These are phyloP conservation scores for Sula dactylatra DNA, from an alignment of 2,113 vertebrate genomes.

Conservation along the genomic window DNA sequence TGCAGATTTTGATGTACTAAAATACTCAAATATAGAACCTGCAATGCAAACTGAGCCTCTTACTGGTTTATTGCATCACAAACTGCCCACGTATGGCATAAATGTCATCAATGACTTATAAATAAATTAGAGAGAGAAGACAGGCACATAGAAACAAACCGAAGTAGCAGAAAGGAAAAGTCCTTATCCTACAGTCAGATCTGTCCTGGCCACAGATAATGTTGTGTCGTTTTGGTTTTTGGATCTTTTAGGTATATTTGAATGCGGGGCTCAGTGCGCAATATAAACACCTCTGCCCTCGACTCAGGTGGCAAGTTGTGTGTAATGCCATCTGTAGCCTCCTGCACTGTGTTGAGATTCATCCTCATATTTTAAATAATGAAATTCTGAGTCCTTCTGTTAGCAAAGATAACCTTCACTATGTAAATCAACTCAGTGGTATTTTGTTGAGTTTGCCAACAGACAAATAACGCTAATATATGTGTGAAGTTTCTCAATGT, in stretches of 20 bases:
- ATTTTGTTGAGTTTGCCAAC: slow-evolving; percentile 57
- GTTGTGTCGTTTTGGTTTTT: not conserved
- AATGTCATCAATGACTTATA: slow-evolving; percentile 1
- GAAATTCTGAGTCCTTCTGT: slow-evolving; percentile 18
- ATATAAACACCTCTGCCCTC: slow-evolving; percentile 1
- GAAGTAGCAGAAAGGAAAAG: not conserved
- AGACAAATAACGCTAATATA: slow-evolving; percentile 46
- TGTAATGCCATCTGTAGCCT: not conserved
- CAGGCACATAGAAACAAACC: not conserved
- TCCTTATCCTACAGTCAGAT: not conserved
- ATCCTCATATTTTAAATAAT: slow-evolving; percentile 33
- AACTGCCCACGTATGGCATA: not conserved
- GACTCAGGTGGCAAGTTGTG: not conserved
- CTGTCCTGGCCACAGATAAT: not conserved
- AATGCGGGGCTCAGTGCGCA: not conserved
- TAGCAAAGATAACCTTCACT: slow-evolving; percentile 61
- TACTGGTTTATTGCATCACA: slow-evolving; percentile 22
- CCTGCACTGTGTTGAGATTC: not conserved
- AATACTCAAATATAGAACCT: slow-evolving; percentile 9
- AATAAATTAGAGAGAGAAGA: not conserved
- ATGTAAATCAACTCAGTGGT: slow-evolving; percentile 40
- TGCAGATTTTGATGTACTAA: slow-evolving; percentile 16
- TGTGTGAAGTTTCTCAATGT: slow-evolving; percentile 47
- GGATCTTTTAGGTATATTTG: not conserved
- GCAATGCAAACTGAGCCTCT: slow-evolving; percentile 11